Percentiles rank a stretch among this genome's conserved stretches.
These are phyloP conservation scores for Dryoscopus gambensis DNA, from an alignment of 2,113 vertebrate genomes.

Conservation along the genomic window DNA sequence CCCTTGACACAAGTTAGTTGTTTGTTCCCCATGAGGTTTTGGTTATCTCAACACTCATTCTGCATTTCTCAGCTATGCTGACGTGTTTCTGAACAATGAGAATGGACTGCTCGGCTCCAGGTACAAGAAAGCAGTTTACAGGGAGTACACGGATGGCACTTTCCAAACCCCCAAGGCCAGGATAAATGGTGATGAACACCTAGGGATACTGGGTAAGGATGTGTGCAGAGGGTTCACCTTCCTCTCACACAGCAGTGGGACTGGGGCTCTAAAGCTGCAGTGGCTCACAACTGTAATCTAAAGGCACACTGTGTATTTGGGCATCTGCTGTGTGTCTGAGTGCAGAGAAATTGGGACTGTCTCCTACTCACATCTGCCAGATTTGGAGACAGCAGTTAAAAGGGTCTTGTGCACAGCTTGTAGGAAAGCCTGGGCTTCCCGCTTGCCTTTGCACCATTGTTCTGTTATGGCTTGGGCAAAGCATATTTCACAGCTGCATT, in stretches of 20 bases:
- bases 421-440: neutral
- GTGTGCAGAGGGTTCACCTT: neutral
- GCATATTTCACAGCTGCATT: neutral
- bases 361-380: neutral
- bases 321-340: neutral
- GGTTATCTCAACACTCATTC: neutral
- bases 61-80: constrained; percentile 65
- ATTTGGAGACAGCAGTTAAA: neutral
- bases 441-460: neutral
- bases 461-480: neutral
- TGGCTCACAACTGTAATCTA: neutral
- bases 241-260: neutral
- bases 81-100: constrained; percentile 68
- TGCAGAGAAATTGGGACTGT: neutral
- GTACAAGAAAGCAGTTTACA: constrained; percentile 79
- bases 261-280: neutral
- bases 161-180: constrained; percentile 66
- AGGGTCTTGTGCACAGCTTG: neutral
- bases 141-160: constrained; percentile 74
- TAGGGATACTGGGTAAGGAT: constrained; percentile 75
- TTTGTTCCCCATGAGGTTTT: neutral
- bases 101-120: constrained; percentile 71
- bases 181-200: constrained; percentile 56
- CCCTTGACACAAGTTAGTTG: neutral
- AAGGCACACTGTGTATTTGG: neutral